A percentile compares a stretch with the other conserved stretches of the same genome.
These are phyloP conservation scores for Dimorphilus gyrociliatus DNA, from an alignment of 2,888 invertebrate species.

Conservation along the genomic window DNA sequence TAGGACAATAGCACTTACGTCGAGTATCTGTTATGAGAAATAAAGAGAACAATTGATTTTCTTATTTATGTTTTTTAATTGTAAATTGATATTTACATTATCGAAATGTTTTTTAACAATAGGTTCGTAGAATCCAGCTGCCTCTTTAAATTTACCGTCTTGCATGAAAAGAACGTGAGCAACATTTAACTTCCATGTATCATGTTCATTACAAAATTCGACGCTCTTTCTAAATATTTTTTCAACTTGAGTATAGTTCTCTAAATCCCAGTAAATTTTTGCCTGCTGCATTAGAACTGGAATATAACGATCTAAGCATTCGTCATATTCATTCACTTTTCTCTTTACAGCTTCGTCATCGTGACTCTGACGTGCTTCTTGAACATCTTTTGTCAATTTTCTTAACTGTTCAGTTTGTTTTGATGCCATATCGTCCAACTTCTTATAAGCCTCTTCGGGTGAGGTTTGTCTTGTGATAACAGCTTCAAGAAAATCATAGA, in stretches of 20 bases:
- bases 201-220: conserved; percentile 93
- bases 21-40: conserved; percentile 50
- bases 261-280: conserved; percentile 93
- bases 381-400: conserved; percentile 75
- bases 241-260: conserved; percentile 86
- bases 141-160: conserved; percentile 93
- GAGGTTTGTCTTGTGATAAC: conserved; percentile 92
- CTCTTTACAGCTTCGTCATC: conserved; percentile 75
- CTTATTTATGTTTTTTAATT: neutral
- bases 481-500: conserved; percentile 88
- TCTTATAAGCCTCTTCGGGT: conserved; percentile 73
- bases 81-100: conserved; percentile 42
- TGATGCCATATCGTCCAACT: conserved; percentile 80
- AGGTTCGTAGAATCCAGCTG: conserved; percentile 92
- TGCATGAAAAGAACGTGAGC: conserved; percentile 99
- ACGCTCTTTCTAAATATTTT: conserved; percentile 89
- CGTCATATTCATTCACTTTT: conserved; percentile 78
- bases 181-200: conserved; percentile 90
- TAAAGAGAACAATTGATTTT: neutral
- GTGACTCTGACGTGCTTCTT: conserved; percentile 70
- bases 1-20: conserved; percentile 88
- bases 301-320: conserved; percentile 73
- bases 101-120: conserved; percentile 86
- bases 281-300: conserved; percentile 99
- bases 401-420: conserved; percentile 73